These are phyloP conservation scores for Pediacus dermestoides DNA, from an alignment of 2,888 invertebrate species.

Conservation along the genomic window DNA sequence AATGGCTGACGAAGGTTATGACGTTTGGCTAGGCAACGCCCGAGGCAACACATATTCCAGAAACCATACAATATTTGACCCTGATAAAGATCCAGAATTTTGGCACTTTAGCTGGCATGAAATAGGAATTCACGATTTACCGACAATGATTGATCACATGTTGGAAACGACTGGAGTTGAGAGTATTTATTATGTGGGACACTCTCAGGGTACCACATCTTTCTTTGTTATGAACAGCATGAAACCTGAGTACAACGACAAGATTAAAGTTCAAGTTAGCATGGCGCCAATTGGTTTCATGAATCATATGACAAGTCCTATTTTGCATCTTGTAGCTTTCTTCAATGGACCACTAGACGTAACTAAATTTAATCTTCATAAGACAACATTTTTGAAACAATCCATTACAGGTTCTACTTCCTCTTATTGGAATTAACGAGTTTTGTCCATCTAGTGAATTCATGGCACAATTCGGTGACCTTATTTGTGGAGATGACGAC, in stretches of 20 bases:
- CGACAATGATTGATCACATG: conserved; percentile 76
- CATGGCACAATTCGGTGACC: conserved; percentile 38
- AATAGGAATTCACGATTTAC: conserved; percentile 74
- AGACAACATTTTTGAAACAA: too few relatives aligned
- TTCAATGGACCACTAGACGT: too few relatives aligned
- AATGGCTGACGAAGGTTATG: conserved; percentile 38
- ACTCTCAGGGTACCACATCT: conserved; percentile 70
- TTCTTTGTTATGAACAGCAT: conserved; percentile 65
- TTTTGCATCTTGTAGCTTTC: too few relatives aligned
- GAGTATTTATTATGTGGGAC: conserved; percentile 72
- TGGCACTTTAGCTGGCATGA: conserved; percentile 71
- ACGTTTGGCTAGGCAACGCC: conserved; percentile 39
- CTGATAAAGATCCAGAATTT: conserved; percentile 44
- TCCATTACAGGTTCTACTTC: too few relatives aligned
- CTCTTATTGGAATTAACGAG: conserved; percentile 55
- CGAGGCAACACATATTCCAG: conserved; percentile 29
- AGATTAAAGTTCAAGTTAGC: conserved; percentile 62
- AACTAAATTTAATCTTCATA: too few relatives aligned
- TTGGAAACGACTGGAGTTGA: conserved; percentile 55
- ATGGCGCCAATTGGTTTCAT: conserved; percentile 66
- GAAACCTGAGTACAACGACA: conserved; percentile 61
- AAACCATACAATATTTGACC: conserved; percentile 18
- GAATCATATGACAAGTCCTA: conserved; percentile 50
- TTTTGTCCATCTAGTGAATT: conserved; percentile 61
- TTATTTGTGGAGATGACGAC: conserved; percentile 14